These are phyloP conservation scores for Eupristina koningsbergeri DNA, from an alignment of 1,140 invertebrate species.

Conservation along the genomic window DNA sequence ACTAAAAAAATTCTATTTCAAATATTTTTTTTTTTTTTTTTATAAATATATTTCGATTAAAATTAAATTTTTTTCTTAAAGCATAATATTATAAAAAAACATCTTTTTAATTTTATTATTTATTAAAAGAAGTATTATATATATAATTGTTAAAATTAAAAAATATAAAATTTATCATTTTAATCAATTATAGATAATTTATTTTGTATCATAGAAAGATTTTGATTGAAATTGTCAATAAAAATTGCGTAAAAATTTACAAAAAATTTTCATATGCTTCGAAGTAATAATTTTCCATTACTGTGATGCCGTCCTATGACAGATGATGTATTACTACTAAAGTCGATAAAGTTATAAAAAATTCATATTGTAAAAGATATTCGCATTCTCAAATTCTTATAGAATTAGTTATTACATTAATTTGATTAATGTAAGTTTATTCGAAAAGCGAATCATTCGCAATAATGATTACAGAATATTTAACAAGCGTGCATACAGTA, in stretches of 20 bases:
- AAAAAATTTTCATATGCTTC: background rate
- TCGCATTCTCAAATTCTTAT: slow-evolving; percentile 31
- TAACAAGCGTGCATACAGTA: slow-evolving; percentile 28
- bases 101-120: too few relatives aligned
- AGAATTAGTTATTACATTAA: slow-evolving; percentile 43
- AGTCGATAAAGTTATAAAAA: slow-evolving; percentile 11
- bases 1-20: background rate
- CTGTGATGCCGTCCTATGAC: background rate
- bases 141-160: too few relatives aligned
- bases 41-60: too few relatives aligned
- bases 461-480: slow-evolving; percentile 21
- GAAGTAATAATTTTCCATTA: slow-evolving; percentile 22
- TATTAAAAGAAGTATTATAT: too few relatives aligned
- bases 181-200: too few relatives aligned
- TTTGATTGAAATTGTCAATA: slow-evolving; percentile 27
- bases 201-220: slow-evolving; percentile 6
- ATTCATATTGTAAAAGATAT: slow-evolving; percentile 31
- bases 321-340: slow-evolving; percentile 8
- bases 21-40: too few relatives aligned
- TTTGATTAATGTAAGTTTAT: slow-evolving; percentile 22
- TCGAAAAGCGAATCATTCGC: slow-evolving; percentile 33
- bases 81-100: too few relatives aligned
- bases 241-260: slow-evolving; percentile 14
- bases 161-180: too few relatives aligned
- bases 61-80: too few relatives aligned